phyloP scores from a whole-genome alignment of 2,113 vertebrate species.

The Siniperca chuatsi region DNA sequence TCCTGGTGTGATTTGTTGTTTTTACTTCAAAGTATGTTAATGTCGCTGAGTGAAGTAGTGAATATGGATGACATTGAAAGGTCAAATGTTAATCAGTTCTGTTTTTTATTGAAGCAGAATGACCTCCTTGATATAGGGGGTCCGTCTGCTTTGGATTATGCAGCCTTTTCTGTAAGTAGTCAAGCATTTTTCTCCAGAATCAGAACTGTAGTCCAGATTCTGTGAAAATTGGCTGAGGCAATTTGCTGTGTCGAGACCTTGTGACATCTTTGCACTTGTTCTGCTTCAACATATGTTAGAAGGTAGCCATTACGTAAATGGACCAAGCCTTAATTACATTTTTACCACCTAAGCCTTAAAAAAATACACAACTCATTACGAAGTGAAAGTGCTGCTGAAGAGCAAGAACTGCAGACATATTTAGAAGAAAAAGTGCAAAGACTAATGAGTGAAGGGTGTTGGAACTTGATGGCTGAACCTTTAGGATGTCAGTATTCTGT shows the following conservation, averaged over 20 bases:
- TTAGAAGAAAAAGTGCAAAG: conserved; percentile 2
- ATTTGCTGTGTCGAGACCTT: conserved; percentile 26
- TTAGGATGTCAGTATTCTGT: conserved; percentile 18
- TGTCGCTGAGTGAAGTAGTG: conserved; percentile 52
- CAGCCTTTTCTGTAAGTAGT: conserved; percentile 30
- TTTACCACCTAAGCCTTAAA: conserved; percentile 37
- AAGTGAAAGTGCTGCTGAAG: conserved; percentile 22
- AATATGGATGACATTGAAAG: conserved; percentile 72
- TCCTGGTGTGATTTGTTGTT: conserved; percentile 51
- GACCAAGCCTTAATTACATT: conserved; percentile 48
- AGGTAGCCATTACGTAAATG: conserved; percentile 33
- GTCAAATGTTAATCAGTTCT: conserved; percentile 73
- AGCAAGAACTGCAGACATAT: conserved; percentile 14
- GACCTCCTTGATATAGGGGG: conserved; percentile 35
- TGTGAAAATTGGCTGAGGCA: conserved; percentile 17
- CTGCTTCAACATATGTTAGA: conserved; percentile 47
- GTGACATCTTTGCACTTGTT: conserved; percentile 28
- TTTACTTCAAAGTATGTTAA: conserved; percentile 55
- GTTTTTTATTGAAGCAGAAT: conserved; percentile 65
- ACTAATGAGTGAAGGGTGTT: conserved; percentile 24
- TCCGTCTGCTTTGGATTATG: conserved; percentile 61
- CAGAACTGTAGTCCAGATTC: conserved; percentile 9
- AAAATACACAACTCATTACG: conserved; percentile 38
- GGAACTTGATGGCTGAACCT: conserved; percentile 29
- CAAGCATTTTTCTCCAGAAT: conserved; percentile 19